Base-by-base conservation (phyloP, 92 coral and sea anemone species). In the Umimayanthus kanabou region DNA sequence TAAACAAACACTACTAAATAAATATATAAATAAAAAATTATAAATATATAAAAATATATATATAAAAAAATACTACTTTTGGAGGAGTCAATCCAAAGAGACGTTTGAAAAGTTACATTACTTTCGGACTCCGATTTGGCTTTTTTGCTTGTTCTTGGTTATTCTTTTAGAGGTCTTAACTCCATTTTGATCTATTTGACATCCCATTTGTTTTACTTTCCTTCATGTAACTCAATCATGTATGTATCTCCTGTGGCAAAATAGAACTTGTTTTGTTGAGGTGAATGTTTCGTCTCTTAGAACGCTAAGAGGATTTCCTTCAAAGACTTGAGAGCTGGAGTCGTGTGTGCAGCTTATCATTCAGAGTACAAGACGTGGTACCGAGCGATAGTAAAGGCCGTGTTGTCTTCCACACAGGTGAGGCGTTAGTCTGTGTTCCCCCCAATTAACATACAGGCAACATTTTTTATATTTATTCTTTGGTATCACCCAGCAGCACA, bases 331-430 rank as follows among this genome's bases (percentile, higher is more conserved):
- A 88, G 91, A 86, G 81, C 90, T 2, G 99, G 98, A 25, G 93
- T 84, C 40, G 58, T 93, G 39, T 93, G 95, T 66, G 99, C 97
- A 2, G 96, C 88, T 0, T 86, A 82, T 28, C 64, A 92, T 76
- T 88, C 91, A 6, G 90, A 91, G 53, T 91, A 93, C 57, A 90
- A 88, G 23, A 80, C 80, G 20, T 97, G 96, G 95, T 97, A 95
- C 89, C 86, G 99, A 45, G 99, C 93, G 20, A 75, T 90, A 26
- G 80, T 97, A 53, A 93, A 97, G 57, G 91, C 98, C 84, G 90
- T 91, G 2, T 89, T 95, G 14, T 89, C 96, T 14, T 92, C 92
- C 1, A 89, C 94, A 25, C 94, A 95, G 88, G 99, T 95, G 39
- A 88, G 88, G 23, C 6, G 69, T 61, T 20, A 2, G 8, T 18